Percentiles rank a stretch among this genome's conserved stretches.
phyloP scores from a whole-genome alignment of 2,888 invertebrate species.

The Hetaerina titia region DNA sequence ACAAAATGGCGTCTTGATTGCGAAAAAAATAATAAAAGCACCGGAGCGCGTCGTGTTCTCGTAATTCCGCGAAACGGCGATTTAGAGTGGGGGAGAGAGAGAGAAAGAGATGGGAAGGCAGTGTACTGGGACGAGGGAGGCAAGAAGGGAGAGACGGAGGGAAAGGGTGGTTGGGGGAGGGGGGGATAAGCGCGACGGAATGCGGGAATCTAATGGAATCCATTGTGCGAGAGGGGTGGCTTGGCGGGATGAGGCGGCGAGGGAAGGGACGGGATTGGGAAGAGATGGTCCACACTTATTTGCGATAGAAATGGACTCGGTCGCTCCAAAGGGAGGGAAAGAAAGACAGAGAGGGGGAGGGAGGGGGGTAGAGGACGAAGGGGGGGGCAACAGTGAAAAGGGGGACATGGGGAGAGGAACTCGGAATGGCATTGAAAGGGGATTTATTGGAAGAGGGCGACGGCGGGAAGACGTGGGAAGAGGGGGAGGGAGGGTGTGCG shows the following conservation, averaged over 20 bases:
- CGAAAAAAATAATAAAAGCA: background rate
- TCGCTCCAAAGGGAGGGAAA: background rate
- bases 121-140: background rate
- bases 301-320: conserved; percentile 28
- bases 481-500: background rate
- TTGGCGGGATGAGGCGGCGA: background rate
- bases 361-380: too few relatives aligned
- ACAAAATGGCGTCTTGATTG: background rate
- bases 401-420: background rate
- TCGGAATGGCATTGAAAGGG: background rate
- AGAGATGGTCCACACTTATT: background rate
- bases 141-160: background rate
- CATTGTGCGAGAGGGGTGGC: background rate
- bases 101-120: background rate
- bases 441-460: background rate
- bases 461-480: background rate
- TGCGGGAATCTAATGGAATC: conserved; percentile 1
- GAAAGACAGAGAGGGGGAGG: too few relatives aligned
- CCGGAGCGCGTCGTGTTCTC: background rate
- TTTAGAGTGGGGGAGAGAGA: background rate
- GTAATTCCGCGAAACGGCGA: background rate
- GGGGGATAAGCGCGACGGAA: background rate
- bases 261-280: background rate
- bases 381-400: too few relatives aligned
- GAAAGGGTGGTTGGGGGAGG: background rate